phyloP scores from a whole-genome alignment of 2,888 invertebrate genomes.

The Thelaira solivaga region DNA sequence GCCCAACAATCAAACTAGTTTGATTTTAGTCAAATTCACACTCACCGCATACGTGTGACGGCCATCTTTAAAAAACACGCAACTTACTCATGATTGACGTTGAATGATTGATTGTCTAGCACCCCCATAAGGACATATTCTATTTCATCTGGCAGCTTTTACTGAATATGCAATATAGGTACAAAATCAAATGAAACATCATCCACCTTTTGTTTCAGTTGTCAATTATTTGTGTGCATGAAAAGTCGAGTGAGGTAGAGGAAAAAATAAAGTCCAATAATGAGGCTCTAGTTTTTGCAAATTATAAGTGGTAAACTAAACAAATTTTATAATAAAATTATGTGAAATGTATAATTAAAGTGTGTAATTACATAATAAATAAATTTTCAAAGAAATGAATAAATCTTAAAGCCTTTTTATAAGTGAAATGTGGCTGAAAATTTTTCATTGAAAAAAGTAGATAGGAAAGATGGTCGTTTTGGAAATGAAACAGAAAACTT shows the following conservation, averaged over 20 bases:
- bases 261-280: constrained; percentile 52
- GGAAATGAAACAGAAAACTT: constrained; percentile 50
- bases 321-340: constrained; percentile 41
- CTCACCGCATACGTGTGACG: no score
- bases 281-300: constrained; percentile 63
- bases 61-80: no score
- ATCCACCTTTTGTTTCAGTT: constrained; percentile 38
- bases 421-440: constrained; percentile 44
- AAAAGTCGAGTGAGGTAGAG: constrained; percentile 55
- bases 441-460: constrained; percentile 48
- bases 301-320: constrained; percentile 57
- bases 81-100: no score
- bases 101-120: no score
- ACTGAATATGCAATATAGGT: neutral
- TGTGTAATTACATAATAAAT: neutral
- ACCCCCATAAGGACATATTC: no score
- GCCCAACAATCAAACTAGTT: no score
- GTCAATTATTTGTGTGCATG: constrained; percentile 45
- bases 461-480: constrained; percentile 52
- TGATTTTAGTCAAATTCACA: no score
- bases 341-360: constrained; percentile 21
- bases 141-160: constrained; percentile 20
- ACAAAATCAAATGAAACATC: constrained; percentile 11
- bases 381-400: constrained; percentile 13
- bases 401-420: constrained; percentile 6